Percentiles rank a stretch among this genome's conserved stretches.
phyloP scores from a whole-genome alignment of 1,140 invertebrate species.

The Vanessa atalanta region DNA sequence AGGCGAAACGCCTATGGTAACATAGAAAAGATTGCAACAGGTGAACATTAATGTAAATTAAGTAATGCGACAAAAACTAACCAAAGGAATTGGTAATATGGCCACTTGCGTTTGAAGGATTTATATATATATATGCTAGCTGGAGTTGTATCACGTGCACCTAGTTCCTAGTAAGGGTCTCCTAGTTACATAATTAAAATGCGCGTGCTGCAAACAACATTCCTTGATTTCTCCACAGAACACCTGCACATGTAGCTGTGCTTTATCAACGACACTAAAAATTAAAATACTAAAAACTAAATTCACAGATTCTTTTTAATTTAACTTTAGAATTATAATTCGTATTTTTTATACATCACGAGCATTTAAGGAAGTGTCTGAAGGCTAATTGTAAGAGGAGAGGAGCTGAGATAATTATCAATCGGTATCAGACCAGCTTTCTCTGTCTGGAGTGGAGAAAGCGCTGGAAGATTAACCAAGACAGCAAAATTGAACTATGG shows the following conservation, averaged over 20 bases:
- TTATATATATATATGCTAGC: not conserved
- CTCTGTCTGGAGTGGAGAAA: constrained; percentile 3
- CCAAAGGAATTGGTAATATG: too few relatives aligned
- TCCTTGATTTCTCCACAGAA: constrained; percentile 10
- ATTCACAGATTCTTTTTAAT: not conserved
- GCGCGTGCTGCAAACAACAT: constrained; percentile 2
- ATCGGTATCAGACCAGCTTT: not conserved
- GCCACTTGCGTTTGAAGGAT: too few relatives aligned
- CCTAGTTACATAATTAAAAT: constrained; percentile 12
- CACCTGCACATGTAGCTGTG: not conserved
- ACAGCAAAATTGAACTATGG: not conserved
- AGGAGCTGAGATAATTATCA: not conserved
- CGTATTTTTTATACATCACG: too few relatives aligned
- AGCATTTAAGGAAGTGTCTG: too few relatives aligned
- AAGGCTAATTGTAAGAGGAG: not conserved
- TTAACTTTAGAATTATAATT: too few relatives aligned
- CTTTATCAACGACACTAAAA: not conserved
- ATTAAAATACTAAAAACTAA: not conserved
- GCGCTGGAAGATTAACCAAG: not conserved
- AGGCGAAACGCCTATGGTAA: too few relatives aligned
- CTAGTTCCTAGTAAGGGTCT: not conserved
- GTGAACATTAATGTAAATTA: too few relatives aligned
- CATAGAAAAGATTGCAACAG: too few relatives aligned
- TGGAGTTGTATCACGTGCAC: not conserved
- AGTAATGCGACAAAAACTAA: too few relatives aligned